Evolutionary conservation across 2,113 vertebrate species (phyloP).

Genomic region (Chaenogobius annularis): DNA sequence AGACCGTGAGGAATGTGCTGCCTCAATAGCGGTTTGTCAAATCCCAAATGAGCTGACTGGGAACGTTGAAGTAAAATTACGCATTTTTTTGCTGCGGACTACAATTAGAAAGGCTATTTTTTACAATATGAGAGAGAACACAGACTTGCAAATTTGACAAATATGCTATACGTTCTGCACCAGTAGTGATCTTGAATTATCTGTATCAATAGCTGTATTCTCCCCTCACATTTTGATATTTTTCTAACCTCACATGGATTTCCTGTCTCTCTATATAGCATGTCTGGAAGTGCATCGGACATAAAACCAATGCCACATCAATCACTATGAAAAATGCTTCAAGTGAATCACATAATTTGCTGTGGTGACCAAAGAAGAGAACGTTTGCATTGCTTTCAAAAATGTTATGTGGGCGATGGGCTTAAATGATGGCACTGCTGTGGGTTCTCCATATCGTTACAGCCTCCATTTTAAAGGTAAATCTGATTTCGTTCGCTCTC

Average conservation of each 20-base stretch:
- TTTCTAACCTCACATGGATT: too few species aligned
- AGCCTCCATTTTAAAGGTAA: slow-evolving; percentile 1
- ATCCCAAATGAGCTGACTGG: slow-evolving; percentile 22
- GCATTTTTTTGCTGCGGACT: slow-evolving; percentile 7
- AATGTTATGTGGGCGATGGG: background rate
- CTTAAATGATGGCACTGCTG: background rate
- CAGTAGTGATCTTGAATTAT: background rate
- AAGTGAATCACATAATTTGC: background rate
- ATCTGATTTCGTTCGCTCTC: slow-evolving; percentile 8
- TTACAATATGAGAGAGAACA: background rate
- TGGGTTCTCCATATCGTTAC: background rate
- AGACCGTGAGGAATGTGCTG: slow-evolving; percentile 61
- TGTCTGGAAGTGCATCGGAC: too few species aligned
- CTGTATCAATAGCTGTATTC: background rate
- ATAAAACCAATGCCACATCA: background rate
- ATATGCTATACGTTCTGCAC: background rate
- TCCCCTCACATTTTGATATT: background rate
- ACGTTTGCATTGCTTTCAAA: background rate
- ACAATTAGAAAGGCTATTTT: background rate
- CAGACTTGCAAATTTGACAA: background rate
- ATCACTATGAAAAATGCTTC: background rate
- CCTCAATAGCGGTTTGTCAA: slow-evolving; percentile 53
- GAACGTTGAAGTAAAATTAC: slow-evolving; percentile 18
- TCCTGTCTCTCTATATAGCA: too few species aligned
- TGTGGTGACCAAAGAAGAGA: background rate